Conservation (phyloP, 30 jellyfish, hydroid and myxozoan genomes). For the Sanderia malayensis region DNA sequence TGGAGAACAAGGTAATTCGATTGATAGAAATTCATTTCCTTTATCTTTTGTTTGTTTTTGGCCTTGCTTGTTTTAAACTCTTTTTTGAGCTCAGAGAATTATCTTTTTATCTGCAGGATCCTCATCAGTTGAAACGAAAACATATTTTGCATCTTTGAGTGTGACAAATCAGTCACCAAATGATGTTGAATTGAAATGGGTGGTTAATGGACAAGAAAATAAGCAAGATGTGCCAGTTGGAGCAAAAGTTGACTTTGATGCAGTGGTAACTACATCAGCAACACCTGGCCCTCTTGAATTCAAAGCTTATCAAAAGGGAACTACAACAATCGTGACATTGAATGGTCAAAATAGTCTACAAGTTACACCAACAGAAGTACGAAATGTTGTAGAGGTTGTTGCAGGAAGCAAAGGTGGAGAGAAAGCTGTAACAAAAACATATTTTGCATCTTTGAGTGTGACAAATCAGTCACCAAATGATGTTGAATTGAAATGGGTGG, state of each 20-base stretch:
- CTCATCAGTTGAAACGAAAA: slow-evolving; percentile 4
- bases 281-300: neutral
- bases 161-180: neutral
- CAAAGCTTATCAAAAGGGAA: slow-evolving; percentile 10
- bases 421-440: slow-evolving; percentile 12
- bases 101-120: neutral
- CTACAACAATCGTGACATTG: neutral
- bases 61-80: too few species aligned
- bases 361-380: neutral
- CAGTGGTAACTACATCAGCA: neutral
- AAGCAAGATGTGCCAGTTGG: neutral
- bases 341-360: neutral
- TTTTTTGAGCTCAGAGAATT: too few species aligned
- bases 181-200: slow-evolving; percentile 1
- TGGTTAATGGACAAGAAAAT: neutral
- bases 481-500: slow-evolving; percentile 20
- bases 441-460: slow-evolving; percentile 26
- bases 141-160: slow-evolving; percentile 1
- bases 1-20: slow-evolving; percentile 42
- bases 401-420: neutral
- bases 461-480: slow-evolving; percentile 29
- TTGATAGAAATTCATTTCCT: too few species aligned
- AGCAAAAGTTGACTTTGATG: neutral
- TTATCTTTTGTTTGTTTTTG: too few species aligned
- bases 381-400: neutral